Conservation (phyloP, 2,113 vertebrate genomes). For the Pomatostomus ruficeps region DNA sequence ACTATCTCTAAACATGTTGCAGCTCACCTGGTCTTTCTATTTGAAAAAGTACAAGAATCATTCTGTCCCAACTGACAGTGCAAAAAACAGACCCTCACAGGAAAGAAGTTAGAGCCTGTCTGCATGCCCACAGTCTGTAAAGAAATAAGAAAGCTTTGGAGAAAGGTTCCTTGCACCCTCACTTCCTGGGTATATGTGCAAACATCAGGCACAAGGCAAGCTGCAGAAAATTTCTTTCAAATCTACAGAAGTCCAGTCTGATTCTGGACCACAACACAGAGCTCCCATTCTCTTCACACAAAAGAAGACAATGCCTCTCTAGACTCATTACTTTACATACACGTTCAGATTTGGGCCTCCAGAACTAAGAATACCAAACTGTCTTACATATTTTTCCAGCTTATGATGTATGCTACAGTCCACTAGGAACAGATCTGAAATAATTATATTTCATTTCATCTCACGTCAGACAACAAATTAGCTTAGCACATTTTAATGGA, state of each 20-base stretch:
- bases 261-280: not conserved
- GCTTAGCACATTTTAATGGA: constrained; percentile 64
- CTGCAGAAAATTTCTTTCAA: not conserved
- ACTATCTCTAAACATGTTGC: not conserved
- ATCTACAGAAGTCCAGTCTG: not conserved
- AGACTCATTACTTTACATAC: not conserved
- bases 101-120: not conserved
- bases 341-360: not conserved
- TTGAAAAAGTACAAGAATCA: not conserved
- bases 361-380: not conserved
- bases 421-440: constrained; percentile 42
- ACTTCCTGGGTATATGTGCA: not conserved
- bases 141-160: not conserved
- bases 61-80: not conserved
- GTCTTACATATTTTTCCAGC: not conserved
- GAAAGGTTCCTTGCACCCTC: not conserved
- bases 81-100: not conserved
- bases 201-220: not conserved
- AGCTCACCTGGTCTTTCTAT: not conserved
- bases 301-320: not conserved
- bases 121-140: not conserved
- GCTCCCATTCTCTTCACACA: not conserved
- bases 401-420: not conserved
- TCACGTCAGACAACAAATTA: constrained; percentile 60
- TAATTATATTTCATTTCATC: constrained; percentile 60